Conservation (phyloP, 1,140 invertebrate genomes). For the Dryas iulia region DNA sequence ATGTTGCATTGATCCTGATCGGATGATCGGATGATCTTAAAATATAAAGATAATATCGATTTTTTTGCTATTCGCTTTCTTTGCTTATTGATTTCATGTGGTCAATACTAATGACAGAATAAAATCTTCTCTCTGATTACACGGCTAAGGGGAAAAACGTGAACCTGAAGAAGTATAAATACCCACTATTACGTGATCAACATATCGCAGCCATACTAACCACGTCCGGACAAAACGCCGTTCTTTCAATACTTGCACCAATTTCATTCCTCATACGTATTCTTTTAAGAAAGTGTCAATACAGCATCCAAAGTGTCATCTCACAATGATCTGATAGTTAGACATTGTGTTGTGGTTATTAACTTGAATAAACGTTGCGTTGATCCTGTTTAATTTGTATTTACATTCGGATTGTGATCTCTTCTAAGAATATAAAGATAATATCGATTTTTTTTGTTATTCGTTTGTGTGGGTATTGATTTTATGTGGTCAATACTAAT, state of each 20-base stretch:
- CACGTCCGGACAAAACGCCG: too few relatives aligned
- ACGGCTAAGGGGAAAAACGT: too few relatives aligned
- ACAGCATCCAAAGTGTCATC: slow-evolving; percentile 24
- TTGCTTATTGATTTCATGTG: too few relatives aligned
- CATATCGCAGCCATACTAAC: too few relatives aligned
- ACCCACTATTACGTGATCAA: too few relatives aligned
- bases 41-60: slow-evolving; percentile 5
- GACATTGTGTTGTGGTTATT: slow-evolving; percentile 12
- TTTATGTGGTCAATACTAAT: too few relatives aligned
- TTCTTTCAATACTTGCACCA: neutral
- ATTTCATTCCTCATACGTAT: slow-evolving; percentile 9
- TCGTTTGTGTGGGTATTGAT: neutral
- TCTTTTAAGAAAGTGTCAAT: slow-evolving; percentile 38
- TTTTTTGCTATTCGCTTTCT: neutral
- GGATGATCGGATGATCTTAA: neutral
- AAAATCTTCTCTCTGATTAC: too few relatives aligned
- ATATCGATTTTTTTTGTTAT: neutral
- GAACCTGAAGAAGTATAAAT: too few relatives aligned
- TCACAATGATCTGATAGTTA: slow-evolving; percentile 19
- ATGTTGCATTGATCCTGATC: slow-evolving; percentile 21
- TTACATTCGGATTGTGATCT: neutral
- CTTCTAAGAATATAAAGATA: slow-evolving; percentile 3
- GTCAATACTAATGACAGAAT: too few relatives aligned
- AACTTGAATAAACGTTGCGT: slow-evolving; percentile 19
- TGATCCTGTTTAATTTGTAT: slow-evolving; percentile 21